Conservation (phyloP, 1,140 invertebrate genomes). For the Lysiphlebus fabarum region DNA sequence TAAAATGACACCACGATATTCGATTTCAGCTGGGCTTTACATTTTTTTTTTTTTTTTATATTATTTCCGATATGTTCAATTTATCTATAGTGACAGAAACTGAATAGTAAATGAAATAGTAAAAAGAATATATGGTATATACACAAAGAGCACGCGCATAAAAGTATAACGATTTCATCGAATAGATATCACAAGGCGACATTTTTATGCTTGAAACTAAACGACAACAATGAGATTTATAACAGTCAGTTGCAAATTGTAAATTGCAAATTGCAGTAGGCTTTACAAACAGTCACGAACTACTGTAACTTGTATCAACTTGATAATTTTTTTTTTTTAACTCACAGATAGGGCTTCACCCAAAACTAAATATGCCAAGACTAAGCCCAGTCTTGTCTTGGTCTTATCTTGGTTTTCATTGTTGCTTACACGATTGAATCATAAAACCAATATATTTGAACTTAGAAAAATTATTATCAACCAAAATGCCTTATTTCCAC, state of each 20-base stretch:
- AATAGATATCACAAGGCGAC: conserved; percentile 36
- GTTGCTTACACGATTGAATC: too few species aligned
- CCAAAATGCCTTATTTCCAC: too few species aligned
- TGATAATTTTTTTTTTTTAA: too few species aligned
- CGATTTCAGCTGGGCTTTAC: too few species aligned
- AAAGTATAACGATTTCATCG: conserved; percentile 29
- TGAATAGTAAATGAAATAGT: conserved; percentile 10
- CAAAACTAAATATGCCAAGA: too few species aligned
- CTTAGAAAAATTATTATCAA: too few species aligned
- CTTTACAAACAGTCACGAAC: conserved; percentile 18
- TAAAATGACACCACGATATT: too few species aligned
- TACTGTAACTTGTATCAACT: too few species aligned
- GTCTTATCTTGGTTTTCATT: too few species aligned
- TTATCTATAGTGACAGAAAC: neutral
- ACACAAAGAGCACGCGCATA: neutral
- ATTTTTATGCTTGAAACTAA: conserved; percentile 37
- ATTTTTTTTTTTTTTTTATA: neutral
- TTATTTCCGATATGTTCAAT: neutral
- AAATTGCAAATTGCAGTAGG: conserved; percentile 26
- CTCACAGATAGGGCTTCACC: too few species aligned
- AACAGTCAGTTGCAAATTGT: conserved; percentile 29
- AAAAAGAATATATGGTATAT: conserved; percentile 13
- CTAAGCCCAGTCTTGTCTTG: too few species aligned
- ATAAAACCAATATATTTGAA: too few species aligned
- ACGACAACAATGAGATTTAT: conserved; percentile 34